A percentile compares a stretch with the other conserved stretches of the same genome.
Conservation (phyloP, 1,140 invertebrate genomes). For the Halictus rubicundus region DNA sequence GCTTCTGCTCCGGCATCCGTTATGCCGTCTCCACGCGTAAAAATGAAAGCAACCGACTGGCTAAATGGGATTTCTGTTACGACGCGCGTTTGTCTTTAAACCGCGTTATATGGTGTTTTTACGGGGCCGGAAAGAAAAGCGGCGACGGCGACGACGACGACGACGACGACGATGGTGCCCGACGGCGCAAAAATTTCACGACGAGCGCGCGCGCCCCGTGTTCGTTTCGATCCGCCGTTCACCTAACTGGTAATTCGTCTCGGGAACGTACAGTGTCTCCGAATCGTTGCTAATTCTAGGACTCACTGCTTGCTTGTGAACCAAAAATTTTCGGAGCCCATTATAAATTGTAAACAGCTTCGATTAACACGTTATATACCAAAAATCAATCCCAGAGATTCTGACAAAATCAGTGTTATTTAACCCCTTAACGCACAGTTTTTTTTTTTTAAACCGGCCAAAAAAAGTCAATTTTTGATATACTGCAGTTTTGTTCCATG, state of each 20-base stretch:
- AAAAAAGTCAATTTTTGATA: too few species aligned
- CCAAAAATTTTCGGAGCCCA: too few species aligned
- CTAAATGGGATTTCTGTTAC: constrained; percentile 40
- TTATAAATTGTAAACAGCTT: too few species aligned
- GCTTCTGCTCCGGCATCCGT: constrained; percentile 44
- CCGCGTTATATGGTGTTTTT: constrained; percentile 42
- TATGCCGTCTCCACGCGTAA: constrained; percentile 59
- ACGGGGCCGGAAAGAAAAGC: constrained; percentile 50
- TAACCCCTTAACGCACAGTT: too few species aligned
- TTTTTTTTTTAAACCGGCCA: too few species aligned
- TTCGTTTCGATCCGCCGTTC: neutral
- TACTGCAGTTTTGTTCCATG: too few species aligned
- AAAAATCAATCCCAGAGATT: too few species aligned
- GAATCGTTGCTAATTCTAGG: too few species aligned
- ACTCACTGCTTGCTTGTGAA: too few species aligned
- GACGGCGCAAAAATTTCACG: constrained; percentile 21
- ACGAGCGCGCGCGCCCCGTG: neutral
- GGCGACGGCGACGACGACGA: constrained; percentile 2
- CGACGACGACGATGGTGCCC: neutral
- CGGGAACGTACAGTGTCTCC: too few species aligned
- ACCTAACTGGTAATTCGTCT: neutral
- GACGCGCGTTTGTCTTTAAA: constrained; percentile 43
- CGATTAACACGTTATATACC: too few species aligned
- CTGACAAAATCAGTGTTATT: too few species aligned
- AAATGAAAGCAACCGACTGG: constrained; percentile 35